Evolutionary conservation across 1,140 invertebrate genomes (phyloP).

Genomic region (Drosophila chauvacae): DNA sequence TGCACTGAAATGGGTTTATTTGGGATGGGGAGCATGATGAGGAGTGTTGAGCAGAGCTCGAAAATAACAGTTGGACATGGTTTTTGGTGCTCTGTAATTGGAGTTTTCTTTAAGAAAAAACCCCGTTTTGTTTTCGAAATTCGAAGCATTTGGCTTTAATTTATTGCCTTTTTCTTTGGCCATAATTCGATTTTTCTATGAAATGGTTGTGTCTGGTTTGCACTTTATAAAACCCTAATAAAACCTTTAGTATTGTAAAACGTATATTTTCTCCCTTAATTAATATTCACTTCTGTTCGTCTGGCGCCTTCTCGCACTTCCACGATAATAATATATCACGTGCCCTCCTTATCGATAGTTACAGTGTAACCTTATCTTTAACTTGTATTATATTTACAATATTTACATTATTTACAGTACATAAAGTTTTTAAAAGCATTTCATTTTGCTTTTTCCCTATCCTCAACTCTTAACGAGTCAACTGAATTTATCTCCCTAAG

Average conservation of each 20-base stretch:
- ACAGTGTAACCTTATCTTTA: no score
- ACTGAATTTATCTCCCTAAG: not conserved
- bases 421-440: no score
- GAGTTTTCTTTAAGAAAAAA: not conserved
- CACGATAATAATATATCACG: no score
- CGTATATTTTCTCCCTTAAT: no score
- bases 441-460: not conserved
- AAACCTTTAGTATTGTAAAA: not conserved
- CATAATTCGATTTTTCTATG: not conserved
- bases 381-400: no score
- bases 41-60: not conserved
- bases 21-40: not conserved
- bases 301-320: no score
- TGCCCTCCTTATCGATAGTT: no score
- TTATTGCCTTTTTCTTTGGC: not conserved
- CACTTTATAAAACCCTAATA: not conserved
- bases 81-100: not conserved
- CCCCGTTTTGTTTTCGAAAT: not conserved
- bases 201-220: no score
- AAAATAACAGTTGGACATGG: not conserved
- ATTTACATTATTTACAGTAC: no score
- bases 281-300: no score
- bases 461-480: not conserved
- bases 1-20: slow-evolving; percentile 1
- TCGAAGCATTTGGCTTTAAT: not conserved